Conservation (phyloP, 2,113 vertebrate species). For the Triplophysa tibetana region DNA sequence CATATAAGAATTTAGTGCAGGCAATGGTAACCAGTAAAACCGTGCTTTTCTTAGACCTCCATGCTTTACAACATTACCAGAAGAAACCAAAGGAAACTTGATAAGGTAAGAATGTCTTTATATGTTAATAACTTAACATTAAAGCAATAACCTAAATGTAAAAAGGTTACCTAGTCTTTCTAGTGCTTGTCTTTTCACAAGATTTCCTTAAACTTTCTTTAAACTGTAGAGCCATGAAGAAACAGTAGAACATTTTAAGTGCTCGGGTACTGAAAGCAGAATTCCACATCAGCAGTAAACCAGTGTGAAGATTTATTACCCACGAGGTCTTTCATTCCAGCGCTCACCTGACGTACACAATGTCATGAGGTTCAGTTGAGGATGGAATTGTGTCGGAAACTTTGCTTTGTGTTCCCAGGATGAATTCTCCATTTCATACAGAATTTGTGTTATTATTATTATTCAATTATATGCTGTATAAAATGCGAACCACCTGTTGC, state of each 20-base stretch:
- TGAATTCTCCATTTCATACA: slow-evolving; percentile 75
- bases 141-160: too few species aligned
- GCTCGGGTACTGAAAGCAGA: slow-evolving; percentile 9
- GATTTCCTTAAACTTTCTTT: too few species aligned
- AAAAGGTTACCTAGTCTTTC: too few species aligned
- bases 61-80: slow-evolving; percentile 16
- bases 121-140: not conserved
- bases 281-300: slow-evolving; percentile 44
- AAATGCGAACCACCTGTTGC: slow-evolving; percentile 81
- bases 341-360: slow-evolving; percentile 38
- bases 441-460: slow-evolving; percentile 60
- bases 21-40: slow-evolving; percentile 6
- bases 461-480: slow-evolving; percentile 67
- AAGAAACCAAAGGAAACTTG: slow-evolving; percentile 8
- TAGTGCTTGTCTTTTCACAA: too few species aligned
- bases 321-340: slow-evolving; percentile 30
- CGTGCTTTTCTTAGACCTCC: slow-evolving; percentile 41
- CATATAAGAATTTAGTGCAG: slow-evolving; percentile 40
- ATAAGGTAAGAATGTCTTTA: not conserved
- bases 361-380: slow-evolving; percentile 64
- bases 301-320: slow-evolving; percentile 41
- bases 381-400: slow-evolving; percentile 69
- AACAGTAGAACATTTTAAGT: not conserved
- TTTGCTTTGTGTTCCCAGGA: slow-evolving; percentile 59
- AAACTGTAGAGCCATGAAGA: not conserved